Evolutionary conservation across 2,888 invertebrate species (phyloP), one percentile per base, ranked within the genome.

Genomic region (Polydesmus complanatus): DNA sequence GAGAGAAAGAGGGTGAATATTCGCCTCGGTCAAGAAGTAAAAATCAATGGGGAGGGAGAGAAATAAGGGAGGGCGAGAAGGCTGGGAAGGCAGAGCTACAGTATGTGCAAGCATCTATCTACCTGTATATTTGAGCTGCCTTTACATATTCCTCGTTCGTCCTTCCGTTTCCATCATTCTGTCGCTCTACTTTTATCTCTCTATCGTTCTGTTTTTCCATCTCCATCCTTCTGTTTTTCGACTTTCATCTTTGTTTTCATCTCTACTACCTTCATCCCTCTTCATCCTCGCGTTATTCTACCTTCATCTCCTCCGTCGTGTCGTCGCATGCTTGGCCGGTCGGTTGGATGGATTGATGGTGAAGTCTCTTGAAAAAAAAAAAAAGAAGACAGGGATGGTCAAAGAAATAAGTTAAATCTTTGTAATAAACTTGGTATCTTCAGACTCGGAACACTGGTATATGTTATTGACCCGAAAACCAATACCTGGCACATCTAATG

Each of bases 401-500:
- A 37, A 37, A 37, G 37, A 37, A 37, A n/a, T 5, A 37, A 37
- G 37, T 37, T 37, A 37, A 37, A 37, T 14, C 37, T 37, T 37
- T 37, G 37, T 37, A 37, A 37, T 37, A 37, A 37, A 37, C 37
- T 37, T 5, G 8, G 14, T 37, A 14, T 37, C 5, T 37, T 8
- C 8, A 37, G 37, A 14, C 8, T 37, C 8, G 37, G 37, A 37
- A 14, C 8, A 37, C 8, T 37, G 5, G 37, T 37, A 37, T 37
- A 25, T 58, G 58, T 58, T 58, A 58, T 58, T 58, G 58, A 58
- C 58, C 58, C 58, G 47, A 58, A 58, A 58, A 58, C 58, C 58
- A 47, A 58, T 58, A 58, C 58, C 37, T 37, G 37, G 37, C 37
- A 37, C 37, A 37, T 14, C 14, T 37, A 37, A 8, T 37, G 37